Conservation (phyloP, 2,888 invertebrate species). For the Xestia c-nigrum region DNA sequence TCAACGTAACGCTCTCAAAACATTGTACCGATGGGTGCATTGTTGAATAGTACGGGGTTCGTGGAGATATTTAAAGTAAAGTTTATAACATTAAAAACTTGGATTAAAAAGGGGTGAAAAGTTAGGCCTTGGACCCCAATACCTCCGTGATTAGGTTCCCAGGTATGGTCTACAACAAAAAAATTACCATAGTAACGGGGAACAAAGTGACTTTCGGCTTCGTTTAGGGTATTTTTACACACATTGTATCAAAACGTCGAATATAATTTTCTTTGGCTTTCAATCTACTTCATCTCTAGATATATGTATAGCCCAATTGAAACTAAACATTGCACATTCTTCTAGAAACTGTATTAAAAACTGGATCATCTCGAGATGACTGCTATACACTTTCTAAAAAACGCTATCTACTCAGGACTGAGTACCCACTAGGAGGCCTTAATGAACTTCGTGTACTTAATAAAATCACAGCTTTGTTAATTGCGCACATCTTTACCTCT, state of each 20-base stretch:
- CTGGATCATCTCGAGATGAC: conserved; percentile 1
- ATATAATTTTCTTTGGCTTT: background rate
- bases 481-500: conserved; percentile 3
- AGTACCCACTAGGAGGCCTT: conserved; percentile 52
- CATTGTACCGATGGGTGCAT: too few species aligned
- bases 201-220: background rate
- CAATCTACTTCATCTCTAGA: background rate
- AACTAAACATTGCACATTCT: background rate
- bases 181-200: background rate
- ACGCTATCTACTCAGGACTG: conserved; percentile 30
- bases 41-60: too few species aligned
- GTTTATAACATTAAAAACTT: too few species aligned
- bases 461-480: conserved; percentile 23
- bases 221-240: too few species aligned
- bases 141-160: background rate
- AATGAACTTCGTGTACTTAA: conserved; percentile 18
- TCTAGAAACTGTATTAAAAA: too few species aligned
- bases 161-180: too few species aligned
- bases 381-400: background rate
- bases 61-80: too few species aligned
- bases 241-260: background rate
- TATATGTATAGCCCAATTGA: background rate
- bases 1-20: too few species aligned
- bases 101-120: background rate
- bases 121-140: background rate